phyloP scores from a whole-genome alignment of 92 coral and sea anemone species.

The Actinernus sp. region DNA sequence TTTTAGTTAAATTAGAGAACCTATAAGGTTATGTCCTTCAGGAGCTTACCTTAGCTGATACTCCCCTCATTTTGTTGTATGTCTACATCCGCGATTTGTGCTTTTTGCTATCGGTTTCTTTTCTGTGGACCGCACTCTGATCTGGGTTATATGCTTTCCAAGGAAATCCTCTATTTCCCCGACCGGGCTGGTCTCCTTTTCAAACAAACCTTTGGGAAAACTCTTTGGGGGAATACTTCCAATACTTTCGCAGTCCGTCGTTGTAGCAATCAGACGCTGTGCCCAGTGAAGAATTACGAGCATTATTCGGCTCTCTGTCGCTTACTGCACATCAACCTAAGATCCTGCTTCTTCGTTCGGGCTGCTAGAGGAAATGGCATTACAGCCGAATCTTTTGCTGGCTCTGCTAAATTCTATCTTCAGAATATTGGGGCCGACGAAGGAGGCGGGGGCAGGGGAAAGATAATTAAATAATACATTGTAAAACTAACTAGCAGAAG shows the following conservation, averaged over 20 bases:
- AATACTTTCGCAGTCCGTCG: slow-evolving; percentile 51
- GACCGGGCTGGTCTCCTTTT: slow-evolving; percentile 24
- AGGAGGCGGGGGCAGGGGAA: too few species aligned
- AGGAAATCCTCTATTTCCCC: slow-evolving; percentile 33
- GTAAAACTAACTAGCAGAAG: too few species aligned
- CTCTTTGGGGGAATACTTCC: slow-evolving; percentile 25
- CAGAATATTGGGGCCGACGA: too few species aligned
- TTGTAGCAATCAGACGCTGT: slow-evolving; percentile 13
- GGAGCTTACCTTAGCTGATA: too few species aligned
- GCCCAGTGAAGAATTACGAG: slow-evolving; percentile 35
- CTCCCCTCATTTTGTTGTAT: too few species aligned
- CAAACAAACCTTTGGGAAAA: slow-evolving; percentile 51
- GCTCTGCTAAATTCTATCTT: too few species aligned
- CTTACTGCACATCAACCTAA: slow-evolving; percentile 22
- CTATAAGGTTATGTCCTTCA: too few species aligned
- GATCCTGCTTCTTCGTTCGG: slow-evolving; percentile 41
- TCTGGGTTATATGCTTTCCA: slow-evolving; percentile 34
- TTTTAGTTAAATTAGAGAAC: too few species aligned
- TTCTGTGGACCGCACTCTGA: too few species aligned
- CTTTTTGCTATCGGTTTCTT: too few species aligned
- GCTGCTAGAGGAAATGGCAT: slow-evolving; percentile 23
- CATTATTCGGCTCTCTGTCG: slow-evolving; percentile 26
- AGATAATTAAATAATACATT: too few species aligned
- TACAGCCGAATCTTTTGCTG: slow-evolving; percentile 27
- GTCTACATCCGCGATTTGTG: too few species aligned